These are phyloP conservation scores for Habrosyne pyritoides DNA, from an alignment of 2,888 invertebrate species.

Conservation along the genomic window DNA sequence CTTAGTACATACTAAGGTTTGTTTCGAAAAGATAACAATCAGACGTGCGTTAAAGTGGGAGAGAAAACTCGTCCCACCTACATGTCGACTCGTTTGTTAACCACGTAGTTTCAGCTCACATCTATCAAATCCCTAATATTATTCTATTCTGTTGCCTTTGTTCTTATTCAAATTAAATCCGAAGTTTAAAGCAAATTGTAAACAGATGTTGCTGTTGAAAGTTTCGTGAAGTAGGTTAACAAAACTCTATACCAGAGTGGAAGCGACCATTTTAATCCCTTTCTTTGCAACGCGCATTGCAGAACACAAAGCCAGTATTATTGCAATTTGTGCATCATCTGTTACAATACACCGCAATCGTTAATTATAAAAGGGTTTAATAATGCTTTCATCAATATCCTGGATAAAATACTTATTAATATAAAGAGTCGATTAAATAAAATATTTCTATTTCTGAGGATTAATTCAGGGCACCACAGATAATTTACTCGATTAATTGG, in stretches of 20 bases:
- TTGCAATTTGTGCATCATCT: neutral
- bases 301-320: neutral
- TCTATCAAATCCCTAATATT: neutral
- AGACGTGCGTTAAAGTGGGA: no score
- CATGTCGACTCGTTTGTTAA: neutral
- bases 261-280: neutral
- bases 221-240: neutral
- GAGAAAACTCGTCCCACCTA: no score
- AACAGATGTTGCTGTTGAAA: neutral
- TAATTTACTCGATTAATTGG: neutral
- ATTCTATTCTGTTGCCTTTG: no score
- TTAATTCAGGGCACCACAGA: no score
- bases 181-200: neutral
- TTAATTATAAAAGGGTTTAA: neutral
- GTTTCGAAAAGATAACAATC: no score
- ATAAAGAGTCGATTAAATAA: neutral
- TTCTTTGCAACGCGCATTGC: neutral
- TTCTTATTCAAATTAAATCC: neutral
- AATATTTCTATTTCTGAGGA: no score
- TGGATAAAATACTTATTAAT: no score
- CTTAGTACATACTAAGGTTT: no score
- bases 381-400: no score
- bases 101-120: neutral
- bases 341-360: neutral
- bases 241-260: neutral